These are phyloP conservation scores for Hucho hucho DNA, from an alignment of 2,113 vertebrate species.

Conservation along the genomic window DNA sequence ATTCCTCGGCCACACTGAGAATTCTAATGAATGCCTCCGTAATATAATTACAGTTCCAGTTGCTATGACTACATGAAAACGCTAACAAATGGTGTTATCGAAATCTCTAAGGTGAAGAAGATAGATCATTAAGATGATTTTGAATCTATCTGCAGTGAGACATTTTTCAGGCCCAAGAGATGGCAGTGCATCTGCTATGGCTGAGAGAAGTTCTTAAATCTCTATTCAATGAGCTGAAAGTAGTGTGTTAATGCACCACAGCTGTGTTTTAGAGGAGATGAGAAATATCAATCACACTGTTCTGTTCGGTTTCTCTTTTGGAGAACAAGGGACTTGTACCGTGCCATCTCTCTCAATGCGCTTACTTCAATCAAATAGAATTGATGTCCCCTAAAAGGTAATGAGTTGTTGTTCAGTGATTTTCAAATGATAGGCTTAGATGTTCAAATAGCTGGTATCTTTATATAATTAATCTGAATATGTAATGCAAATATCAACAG, in stretches of 20 bases:
- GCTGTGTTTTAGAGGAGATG: background rate
- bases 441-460: background rate
- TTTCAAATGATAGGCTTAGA: background rate
- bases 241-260: background rate
- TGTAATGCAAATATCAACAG: slow-evolving; percentile 40
- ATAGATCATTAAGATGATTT: background rate
- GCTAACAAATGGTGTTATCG: background rate
- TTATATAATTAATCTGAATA: slow-evolving; percentile 15
- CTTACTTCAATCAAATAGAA: background rate
- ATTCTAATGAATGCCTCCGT: slow-evolving; percentile 1
- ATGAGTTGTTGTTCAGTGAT: background rate
- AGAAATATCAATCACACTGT: background rate
- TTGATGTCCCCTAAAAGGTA: background rate
- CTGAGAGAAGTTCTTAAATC: slow-evolving; percentile 19
- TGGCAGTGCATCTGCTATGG: slow-evolving; percentile 50
- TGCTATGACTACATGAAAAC: background rate
- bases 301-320: background rate
- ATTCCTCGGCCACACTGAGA: background rate
- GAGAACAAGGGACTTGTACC: background rate
- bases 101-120: background rate
- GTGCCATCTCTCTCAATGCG: background rate
- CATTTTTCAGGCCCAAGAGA: slow-evolving; percentile 8
- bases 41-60: slow-evolving; percentile 8
- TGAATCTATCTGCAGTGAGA: background rate
- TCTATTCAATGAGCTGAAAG: no score